Conservation (phyloP, 2,888 invertebrate genomes). For the Syritta pipiens region DNA sequence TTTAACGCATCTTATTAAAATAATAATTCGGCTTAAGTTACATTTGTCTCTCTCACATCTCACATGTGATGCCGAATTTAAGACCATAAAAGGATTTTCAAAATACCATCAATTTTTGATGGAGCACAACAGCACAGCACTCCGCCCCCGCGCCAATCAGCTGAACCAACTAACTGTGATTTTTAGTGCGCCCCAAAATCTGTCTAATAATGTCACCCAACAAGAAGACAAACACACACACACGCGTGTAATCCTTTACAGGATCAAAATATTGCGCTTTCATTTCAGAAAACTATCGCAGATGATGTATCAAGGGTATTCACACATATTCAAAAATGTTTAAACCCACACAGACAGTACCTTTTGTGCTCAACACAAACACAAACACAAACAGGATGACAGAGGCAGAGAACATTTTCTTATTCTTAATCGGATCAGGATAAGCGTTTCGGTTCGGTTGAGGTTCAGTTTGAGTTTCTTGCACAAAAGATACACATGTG, state of each 20-base stretch:
- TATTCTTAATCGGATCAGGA: conserved; percentile 71
- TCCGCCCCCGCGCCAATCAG: conserved; percentile 29
- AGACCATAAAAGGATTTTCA: conserved; percentile 65
- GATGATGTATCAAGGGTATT: conserved; percentile 10
- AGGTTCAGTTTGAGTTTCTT: conserved; percentile 38
- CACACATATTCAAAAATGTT: conserved; percentile 43
- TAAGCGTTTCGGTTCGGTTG: conserved; percentile 61
- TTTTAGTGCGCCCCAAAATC: conserved; percentile 45
- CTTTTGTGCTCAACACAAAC: conserved; percentile 43
- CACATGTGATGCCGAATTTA: conserved; percentile 34
- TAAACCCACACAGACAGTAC: too few species aligned
- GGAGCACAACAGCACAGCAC: conserved; percentile 8
- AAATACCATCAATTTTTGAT: conserved; percentile 59
- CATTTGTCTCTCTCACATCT: conserved; percentile 10
- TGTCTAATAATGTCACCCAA: conserved; percentile 55
- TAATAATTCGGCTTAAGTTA: conserved; percentile 65
- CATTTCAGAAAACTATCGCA: conserved; percentile 48
- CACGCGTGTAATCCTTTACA: conserved; percentile 39
- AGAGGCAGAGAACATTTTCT: conserved; percentile 37
- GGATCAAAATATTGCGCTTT: conserved; percentile 61
- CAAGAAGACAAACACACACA: conserved; percentile 17
- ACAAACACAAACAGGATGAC: conserved; percentile 26
- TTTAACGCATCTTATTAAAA: conserved; percentile 65
- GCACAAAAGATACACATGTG: conserved; percentile 19
- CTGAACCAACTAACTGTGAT: conserved; percentile 54